Percentiles rank a stretch among this genome's conserved stretches.
These are phyloP conservation scores for Alloplasta piceator DNA, from an alignment of 2,888 invertebrate genomes.

Conservation along the genomic window DNA sequence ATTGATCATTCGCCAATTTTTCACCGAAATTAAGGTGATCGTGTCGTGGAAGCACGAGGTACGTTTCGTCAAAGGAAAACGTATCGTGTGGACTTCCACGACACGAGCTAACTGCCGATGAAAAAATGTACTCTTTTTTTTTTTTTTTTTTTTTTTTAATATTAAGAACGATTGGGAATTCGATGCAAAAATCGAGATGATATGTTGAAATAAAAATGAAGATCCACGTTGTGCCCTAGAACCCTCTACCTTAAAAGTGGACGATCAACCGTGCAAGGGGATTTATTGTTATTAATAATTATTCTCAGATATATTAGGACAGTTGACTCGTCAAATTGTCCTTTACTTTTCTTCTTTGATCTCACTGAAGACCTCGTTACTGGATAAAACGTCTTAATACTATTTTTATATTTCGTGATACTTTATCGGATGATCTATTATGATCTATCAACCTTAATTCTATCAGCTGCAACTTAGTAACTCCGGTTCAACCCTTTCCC, in stretches of 20 bases:
- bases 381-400: conserved; percentile 75
- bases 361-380: conserved; percentile 59
- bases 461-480: conserved; percentile 73
- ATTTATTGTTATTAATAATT: conserved; percentile 17
- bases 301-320: conserved; percentile 23
- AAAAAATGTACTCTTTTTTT: neutral
- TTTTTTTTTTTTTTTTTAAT: neutral
- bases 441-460: conserved; percentile 38
- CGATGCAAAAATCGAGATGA: neutral
- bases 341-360: conserved; percentile 21
- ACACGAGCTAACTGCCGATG: conserved; percentile 59
- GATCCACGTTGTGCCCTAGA: conserved; percentile 58
- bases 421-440: conserved; percentile 11
- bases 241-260: conserved; percentile 56
- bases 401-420: conserved; percentile 19
- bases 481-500: conserved; percentile 49
- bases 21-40: conserved; percentile 26
- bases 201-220: conserved; percentile 18
- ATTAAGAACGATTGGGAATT: neutral
- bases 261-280: conserved; percentile 59
- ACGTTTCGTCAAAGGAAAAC: conserved; percentile 23
- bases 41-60: conserved; percentile 68
- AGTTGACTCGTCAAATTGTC: conserved; percentile 26
- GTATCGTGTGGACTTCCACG: conserved; percentile 65
- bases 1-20: conserved; percentile 4